Evolutionary conservation across 2,888 invertebrate genomes (phyloP).

Genomic region (Dasysyrphus tricinctus): DNA sequence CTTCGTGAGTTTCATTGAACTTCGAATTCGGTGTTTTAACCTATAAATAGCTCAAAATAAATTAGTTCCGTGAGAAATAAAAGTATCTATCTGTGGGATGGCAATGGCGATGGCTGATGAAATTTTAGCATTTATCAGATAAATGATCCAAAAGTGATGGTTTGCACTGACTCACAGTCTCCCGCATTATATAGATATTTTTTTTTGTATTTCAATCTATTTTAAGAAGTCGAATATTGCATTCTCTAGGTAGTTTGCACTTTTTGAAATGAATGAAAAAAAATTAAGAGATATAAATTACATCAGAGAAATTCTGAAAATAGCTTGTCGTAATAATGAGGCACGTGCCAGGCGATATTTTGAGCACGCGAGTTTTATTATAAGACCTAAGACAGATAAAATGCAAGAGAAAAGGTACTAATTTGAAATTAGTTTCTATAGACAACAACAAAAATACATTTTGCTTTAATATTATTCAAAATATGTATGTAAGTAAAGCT

Average conservation of each 20-base stretch:
- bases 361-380: conserved; percentile 25
- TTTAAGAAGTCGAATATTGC: conserved; percentile 47
- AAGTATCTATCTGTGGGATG: conserved; percentile 29
- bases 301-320: conserved; percentile 5
- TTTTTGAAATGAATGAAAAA: conserved; percentile 9
- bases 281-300: conserved; percentile 16
- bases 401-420: not conserved
- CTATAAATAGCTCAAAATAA: conserved; percentile 47
- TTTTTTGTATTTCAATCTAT: conserved; percentile 12
- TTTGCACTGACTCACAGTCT: conserved; percentile 28
- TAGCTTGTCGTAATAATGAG: conserved; percentile 23
- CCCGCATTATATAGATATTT: conserved; percentile 36
- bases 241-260: conserved; percentile 18
- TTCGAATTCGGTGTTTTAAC: conserved; percentile 39
- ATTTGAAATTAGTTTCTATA: not conserved
- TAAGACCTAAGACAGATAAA: not conserved
- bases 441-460: not conserved
- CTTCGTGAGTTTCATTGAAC: conserved; percentile 63
- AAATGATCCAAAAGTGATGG: conserved; percentile 49
- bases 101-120: conserved; percentile 51
- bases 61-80: conserved; percentile 46
- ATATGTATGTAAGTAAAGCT: not conserved
- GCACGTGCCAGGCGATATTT: conserved; percentile 27
- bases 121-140: conserved; percentile 51
- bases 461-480: not conserved